phyloP scores from a whole-genome alignment of 2,888 invertebrate genomes.

The Petrolisthes manimaculis region DNA sequence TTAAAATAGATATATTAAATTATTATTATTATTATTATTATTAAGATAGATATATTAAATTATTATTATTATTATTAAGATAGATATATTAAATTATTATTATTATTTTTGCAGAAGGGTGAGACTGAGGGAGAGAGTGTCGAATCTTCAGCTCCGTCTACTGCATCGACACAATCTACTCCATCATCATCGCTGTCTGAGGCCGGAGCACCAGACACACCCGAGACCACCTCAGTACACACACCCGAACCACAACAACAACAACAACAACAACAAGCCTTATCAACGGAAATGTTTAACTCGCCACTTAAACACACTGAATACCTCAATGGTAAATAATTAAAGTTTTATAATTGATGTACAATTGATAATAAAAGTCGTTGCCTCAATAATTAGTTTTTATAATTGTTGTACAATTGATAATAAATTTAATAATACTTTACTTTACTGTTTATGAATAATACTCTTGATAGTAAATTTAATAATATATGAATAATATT shows the following conservation, averaged over 20 bases:
- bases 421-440: too few relatives aligned
- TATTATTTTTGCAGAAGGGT: conserved; percentile 33
- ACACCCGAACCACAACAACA: conserved; percentile 12
- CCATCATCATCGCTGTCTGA: conserved; percentile 46
- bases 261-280: not conserved
- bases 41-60: too few relatives aligned
- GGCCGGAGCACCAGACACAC: conserved; percentile 45
- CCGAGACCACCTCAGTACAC: conserved; percentile 51
- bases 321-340: conserved; percentile 58
- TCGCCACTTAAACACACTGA: conserved; percentile 34
- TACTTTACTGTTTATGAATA: not conserved
- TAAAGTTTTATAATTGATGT: not conserved
- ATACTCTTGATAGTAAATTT: too few relatives aligned
- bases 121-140: conserved; percentile 43
- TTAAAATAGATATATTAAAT: too few relatives aligned
- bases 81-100: not conserved
- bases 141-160: conserved; percentile 31
- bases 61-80: not conserved
- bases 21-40: not conserved
- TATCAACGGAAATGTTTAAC: conserved; percentile 42
- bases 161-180: too few relatives aligned
- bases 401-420: too few relatives aligned
- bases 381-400: too few relatives aligned
- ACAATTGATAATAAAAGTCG: too few relatives aligned
- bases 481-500: too few relatives aligned